A percentile compares a stretch with the other conserved stretches of the same genome.
These are phyloP conservation scores for Penaeus japonicus DNA, from an alignment of 1,140 invertebrate genomes.

Conservation along the genomic window DNA sequence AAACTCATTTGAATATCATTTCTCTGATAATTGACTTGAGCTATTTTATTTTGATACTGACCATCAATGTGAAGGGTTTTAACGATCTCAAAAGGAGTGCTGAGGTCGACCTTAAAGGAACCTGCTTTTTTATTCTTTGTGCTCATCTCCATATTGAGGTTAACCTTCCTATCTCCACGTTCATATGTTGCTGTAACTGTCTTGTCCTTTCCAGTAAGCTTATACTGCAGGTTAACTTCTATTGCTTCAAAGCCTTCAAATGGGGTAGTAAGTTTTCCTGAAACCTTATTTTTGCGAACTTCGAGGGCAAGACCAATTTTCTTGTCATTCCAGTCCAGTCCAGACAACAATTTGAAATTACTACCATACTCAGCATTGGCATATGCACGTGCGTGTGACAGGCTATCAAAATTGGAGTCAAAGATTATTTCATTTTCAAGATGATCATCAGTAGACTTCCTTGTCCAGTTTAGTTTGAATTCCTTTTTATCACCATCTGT, in stretches of 20 bases:
- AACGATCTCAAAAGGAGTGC: conserved; percentile 45
- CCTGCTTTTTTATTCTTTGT: conserved; percentile 17
- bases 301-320: conserved; percentile 14
- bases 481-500: conserved; percentile 16
- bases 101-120: conserved; percentile 25
- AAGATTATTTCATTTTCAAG: conserved; percentile 37
- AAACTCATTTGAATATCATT: conserved; percentile 45
- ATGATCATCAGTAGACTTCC: not conserved
- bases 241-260: conserved; percentile 42
- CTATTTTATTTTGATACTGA: conserved; percentile 30
- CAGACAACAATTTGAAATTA: conserved; percentile 28
- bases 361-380: conserved; percentile 31
- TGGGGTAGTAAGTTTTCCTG: conserved; percentile 46
- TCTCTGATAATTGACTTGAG: conserved; percentile 41
- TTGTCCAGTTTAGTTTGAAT: conserved; percentile 27
- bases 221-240: conserved; percentile 16
- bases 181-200: conserved; percentile 37
- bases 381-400: conserved; percentile 29
- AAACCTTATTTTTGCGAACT: conserved; percentile 19
- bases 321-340: conserved; percentile 30
- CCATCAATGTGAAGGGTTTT: conserved; percentile 35
- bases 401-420: conserved; percentile 29
- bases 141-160: conserved; percentile 41
- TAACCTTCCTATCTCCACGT: conserved; percentile 29
- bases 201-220: conserved; percentile 28